phyloP scores from a whole-genome alignment of 2,797 vertebrate species.

The Glyptemys insculpta region DNA sequence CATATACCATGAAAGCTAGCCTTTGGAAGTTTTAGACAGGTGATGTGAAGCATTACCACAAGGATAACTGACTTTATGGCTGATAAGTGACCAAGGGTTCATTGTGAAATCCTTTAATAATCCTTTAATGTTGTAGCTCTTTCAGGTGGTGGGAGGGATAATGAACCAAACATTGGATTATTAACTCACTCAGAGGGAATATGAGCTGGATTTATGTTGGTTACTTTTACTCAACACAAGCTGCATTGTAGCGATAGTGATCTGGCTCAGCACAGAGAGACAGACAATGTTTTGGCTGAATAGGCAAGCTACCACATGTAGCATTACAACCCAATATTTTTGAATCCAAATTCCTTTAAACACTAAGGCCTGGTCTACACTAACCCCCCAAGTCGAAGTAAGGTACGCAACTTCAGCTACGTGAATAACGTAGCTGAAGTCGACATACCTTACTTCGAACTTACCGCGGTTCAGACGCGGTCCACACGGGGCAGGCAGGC shows the following conservation, averaged over 20 bases:
- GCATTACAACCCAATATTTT: background rate
- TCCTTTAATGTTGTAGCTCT: background rate
- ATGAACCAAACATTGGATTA: background rate
- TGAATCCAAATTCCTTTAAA: background rate
- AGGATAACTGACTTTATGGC: background rate
- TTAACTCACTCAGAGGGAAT: fast-evolving
- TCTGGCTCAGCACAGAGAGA: background rate
- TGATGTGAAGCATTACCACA: background rate
- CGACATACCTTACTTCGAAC: too few relatives aligned
- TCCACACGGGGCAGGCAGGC: too few relatives aligned
- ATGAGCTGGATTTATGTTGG: background rate
- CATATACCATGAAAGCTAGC: background rate
- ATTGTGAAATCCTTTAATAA: background rate
- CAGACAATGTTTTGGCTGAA: too few relatives aligned
- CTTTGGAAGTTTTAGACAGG: background rate
- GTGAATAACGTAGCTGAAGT: too few relatives aligned
- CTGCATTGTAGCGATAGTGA: background rate
- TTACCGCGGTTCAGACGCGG: too few relatives aligned
- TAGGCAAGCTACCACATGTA: background rate
- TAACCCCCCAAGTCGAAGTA: too few relatives aligned
- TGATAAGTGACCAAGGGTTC: background rate
- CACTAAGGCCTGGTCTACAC: too few relatives aligned
- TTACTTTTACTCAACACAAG: background rate
- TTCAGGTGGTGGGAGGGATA: background rate
- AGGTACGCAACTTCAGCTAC: too few relatives aligned